phyloP scores from a whole-genome alignment of 64 coral and sea anemone genomes.

The Actinia equina region DNA sequence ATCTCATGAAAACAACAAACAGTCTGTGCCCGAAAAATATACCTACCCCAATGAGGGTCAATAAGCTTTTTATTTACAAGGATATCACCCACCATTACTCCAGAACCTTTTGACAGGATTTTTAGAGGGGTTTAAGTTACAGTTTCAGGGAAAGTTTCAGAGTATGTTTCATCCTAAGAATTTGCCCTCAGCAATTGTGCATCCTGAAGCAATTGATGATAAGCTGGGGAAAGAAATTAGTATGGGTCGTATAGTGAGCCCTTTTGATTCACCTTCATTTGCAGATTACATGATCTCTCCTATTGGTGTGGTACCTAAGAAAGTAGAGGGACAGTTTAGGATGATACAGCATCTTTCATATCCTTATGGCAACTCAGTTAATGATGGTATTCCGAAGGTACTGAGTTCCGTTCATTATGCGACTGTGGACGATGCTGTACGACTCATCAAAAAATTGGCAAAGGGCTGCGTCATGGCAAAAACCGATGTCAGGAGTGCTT shows the following conservation, averaged over 20 bases:
- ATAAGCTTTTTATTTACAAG: not conserved
- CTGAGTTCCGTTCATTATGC: conserved; percentile 20
- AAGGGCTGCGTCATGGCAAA: conserved; percentile 9
- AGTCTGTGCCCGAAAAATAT: not conserved
- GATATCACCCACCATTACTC: not conserved
- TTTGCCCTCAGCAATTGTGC: not conserved
- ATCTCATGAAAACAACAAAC: not conserved
- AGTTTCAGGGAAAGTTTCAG: not conserved
- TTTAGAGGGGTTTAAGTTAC: conserved; percentile 2
- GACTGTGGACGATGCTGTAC: conserved; percentile 13
- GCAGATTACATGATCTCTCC: not conserved
- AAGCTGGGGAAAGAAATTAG: conserved; percentile 14
- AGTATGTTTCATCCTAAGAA: not conserved
- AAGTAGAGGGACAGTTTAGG: not conserved
- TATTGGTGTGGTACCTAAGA: conserved; percentile 33
- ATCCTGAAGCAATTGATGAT: not conserved
- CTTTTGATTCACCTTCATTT: conserved; percentile 12
- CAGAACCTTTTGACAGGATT: conserved; percentile 15
- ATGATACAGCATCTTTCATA: conserved; percentile 32
- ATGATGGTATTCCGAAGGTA: conserved; percentile 1
- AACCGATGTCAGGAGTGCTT: conserved; percentile 18
- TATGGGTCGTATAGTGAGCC: not conserved
- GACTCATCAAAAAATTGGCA: not conserved
- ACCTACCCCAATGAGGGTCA: conserved; percentile 34
- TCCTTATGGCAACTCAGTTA: conserved; percentile 23